Base-by-base conservation (phyloP, 2,888 invertebrate genomes). In the Aphidoletes aphidimyza region DNA sequence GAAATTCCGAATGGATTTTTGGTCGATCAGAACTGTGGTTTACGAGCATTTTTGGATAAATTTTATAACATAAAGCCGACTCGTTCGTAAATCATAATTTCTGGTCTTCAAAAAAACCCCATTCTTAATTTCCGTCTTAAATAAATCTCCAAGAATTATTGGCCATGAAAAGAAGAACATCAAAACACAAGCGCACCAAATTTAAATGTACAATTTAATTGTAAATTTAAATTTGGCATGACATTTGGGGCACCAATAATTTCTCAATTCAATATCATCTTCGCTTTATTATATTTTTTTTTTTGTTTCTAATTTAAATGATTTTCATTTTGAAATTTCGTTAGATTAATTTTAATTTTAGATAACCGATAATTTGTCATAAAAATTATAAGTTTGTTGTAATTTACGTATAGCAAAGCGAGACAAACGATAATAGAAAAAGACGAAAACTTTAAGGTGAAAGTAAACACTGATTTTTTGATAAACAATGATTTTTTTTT, bases 401-500 rank as follows among this genome's bases (percentile, higher is more conserved):
- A 69, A 69, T 69, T 69, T 69, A 69, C 69, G 69, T 69, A 2
- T 69, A 69, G 69, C 30, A 30, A 69, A 19, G 69, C 69, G 69
- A 69, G n/a, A 26, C 30, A 69, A 30, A 54, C 8, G 69, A 69
- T 6, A 42, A 42, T 2, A 69, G 86, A 86, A 86, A 87, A 86
- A 85, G 26, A 22, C 2, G 86, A 87, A 86, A 49, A 84, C 78
- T 84, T 85, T 86, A 86, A 86, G 87, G 86, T 87, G 87, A 87
- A 86, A 87, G 86, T 86, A 87, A 86, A 86, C 86, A 86, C 86
- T 85, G 86, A 86, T 86, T 85, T 85, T 84, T 84, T 83, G 0
- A n/a, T 30, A 30, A 69, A 69, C 69, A 69, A 69, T n/a, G n/a
- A n/a, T n/a, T n/a, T n/a, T n/a, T n/a, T n/a, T n/a, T n/a, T n/a